A percentile compares a stretch with the other conserved stretches of the same genome.
Conservation (phyloP, 2,888 invertebrate species). For the Napeogenes inachia region DNA sequence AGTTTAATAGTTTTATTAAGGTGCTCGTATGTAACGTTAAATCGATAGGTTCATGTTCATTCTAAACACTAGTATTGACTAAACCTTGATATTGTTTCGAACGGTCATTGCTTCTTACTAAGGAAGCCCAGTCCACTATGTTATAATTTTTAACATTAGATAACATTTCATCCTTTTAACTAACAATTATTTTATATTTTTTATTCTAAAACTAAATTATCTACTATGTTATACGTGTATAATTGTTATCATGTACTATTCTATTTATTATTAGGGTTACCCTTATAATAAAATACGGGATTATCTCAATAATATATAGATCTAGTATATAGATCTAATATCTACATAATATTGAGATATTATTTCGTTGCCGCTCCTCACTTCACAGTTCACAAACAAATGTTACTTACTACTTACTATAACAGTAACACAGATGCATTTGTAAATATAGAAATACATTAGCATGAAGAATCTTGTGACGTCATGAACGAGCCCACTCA, state of each 20-base stretch:
- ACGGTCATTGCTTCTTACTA: conserved; percentile 4
- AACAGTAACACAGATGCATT: conserved; percentile 43
- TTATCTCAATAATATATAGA: background rate
- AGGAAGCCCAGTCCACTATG: background rate
- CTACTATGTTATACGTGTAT: no score
- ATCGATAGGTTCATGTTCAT: background rate
- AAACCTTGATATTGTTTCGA: background rate
- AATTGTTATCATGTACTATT: no score
- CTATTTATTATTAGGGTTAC: background rate
- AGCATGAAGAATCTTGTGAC: conserved; percentile 62
- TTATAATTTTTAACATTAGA: background rate
- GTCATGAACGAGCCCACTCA: conserved; percentile 74
- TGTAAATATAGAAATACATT: conserved; percentile 58
- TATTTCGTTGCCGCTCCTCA: conserved; percentile 11
- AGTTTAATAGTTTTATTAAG: no score
- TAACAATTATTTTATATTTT: no score
- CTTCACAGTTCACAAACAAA: conserved; percentile 22
- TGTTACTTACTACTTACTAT: no score
- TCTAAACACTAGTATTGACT: background rate
- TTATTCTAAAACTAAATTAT: no score
- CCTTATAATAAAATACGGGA: conserved; percentile 6
- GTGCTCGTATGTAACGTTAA: background rate
- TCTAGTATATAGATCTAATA: no score
- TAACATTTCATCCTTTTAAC: background rate
- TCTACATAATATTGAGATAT: no score